Evolutionary conservation across 1,140 invertebrate species (phyloP), one percentile per base, ranked within the genome.

Genomic region (Meloidogyne hapla): DNA sequence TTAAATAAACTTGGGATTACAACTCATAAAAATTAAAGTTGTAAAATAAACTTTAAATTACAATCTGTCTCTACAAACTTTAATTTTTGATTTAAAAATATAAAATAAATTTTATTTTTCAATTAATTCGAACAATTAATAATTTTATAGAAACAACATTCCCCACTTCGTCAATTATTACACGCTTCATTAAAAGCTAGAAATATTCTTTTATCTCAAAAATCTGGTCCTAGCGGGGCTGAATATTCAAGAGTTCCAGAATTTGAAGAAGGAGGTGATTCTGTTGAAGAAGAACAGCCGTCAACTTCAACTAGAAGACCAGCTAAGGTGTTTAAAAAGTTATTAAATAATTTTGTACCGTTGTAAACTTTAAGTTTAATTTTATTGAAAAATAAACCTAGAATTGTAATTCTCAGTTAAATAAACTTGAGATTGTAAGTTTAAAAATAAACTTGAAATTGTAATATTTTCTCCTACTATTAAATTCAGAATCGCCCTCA

Each of bases 191-290:
- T 56, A 56, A 56, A 56, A 56, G 40, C 69, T 28, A 6, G 25
- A 18, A 23, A 70, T 56, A 45, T 45, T 25, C 15, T 45, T 1
- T 28, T 15, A 26, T 23, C 28, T 61, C 56, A 33, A 56, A 69
- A 48, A 5, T n/a, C 15, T 21, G 21, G 56, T 38, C 25, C 56
- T 64, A 73, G 40, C 23, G 8, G 28, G 26, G 10, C 12, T 23
- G 71, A 61, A 40, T 73, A 73, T 38, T 40, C 56, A 12, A 42
- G 56, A 12, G 56, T 73, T 28, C 71, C 71, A n/a, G 56, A 73
- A 38, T 15, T 38, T 25, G 71, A 63, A 33, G 69, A 72, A 61
- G 69, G 18, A 3, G 4, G 2, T 56, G 70, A 56, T 56, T 23
- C 23, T 6, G 45, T n/a, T 45, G 48, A 63, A 40, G 23, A 61